Percentiles rank a stretch among this genome's conserved stretches.
Evolutionary conservation across 1,140 invertebrate species (phyloP).

Genomic region (Danaus melanippus): DNA sequence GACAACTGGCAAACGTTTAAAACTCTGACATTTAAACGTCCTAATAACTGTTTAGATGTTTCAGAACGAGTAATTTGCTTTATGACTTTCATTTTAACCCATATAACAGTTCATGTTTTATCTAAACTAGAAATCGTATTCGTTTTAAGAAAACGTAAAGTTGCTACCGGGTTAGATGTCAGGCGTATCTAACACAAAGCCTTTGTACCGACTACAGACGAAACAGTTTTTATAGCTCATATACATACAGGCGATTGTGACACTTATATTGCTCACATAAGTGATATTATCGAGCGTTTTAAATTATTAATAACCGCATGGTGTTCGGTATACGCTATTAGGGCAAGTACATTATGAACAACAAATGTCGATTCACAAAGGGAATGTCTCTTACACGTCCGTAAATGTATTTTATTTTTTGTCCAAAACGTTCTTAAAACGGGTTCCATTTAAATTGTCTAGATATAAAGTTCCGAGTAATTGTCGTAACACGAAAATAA

Average conservation of each 20-base stretch:
- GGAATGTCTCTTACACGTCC: conserved; percentile 16
- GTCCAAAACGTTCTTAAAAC: conserved; percentile 18
- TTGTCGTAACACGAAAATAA: too few species aligned
- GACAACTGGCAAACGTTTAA: too few species aligned
- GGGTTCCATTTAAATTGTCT: conserved; percentile 19
- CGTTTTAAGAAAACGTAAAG: conserved; percentile 6
- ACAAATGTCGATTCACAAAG: conserved; percentile 15
- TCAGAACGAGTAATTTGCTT: conserved; percentile 1
- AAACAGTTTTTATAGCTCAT: too few species aligned
- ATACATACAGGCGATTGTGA: conserved; percentile 7
- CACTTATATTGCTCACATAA: not conserved
- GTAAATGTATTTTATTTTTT: conserved; percentile 16
- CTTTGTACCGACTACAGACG: conserved; percentile 1
- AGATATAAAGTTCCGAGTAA: not conserved
- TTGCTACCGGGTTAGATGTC: conserved; percentile 8
- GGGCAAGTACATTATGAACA: conserved; percentile 3
- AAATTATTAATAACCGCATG: too few species aligned
- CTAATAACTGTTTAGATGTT: too few species aligned
- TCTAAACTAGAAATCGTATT: conserved; percentile 12
- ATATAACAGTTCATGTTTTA: conserved; percentile 7
- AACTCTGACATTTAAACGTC: too few species aligned
- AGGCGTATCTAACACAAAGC: conserved; percentile 12
- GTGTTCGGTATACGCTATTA: conserved; percentile 5
- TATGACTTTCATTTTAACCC: not conserved
- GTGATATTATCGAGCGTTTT: not conserved